Evolutionary conservation across 2,113 vertebrate species (phyloP), one percentile per base, ranked within the genome.

Genomic region (Cebidichthys violaceus): DNA sequence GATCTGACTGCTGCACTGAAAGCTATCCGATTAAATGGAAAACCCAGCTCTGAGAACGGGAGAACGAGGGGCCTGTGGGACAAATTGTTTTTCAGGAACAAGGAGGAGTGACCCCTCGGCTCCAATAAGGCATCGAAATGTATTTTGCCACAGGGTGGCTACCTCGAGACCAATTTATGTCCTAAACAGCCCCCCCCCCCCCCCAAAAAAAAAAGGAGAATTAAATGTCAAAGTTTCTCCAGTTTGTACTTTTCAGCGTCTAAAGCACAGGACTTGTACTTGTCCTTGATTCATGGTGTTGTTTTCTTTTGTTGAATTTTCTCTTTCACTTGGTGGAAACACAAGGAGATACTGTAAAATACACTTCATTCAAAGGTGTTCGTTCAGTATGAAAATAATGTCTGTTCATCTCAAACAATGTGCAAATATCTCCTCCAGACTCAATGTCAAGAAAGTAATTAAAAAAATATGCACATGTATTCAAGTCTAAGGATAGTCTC

Each of bases 81-180:
- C 60, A 55, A 80, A 69, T 71, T 59, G 68, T 71, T 55, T 75
- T 81, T 77, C 13, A 64, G 68, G 64, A 60, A 27, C 47, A 22
- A 39, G 72, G n/a, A 0, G 4, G 22, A 75, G 24, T 60, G 66
- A 73, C 68, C 66, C 33, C 55, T 50, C n/a, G 15, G 15, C 67
- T 82, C 39, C 54, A 78, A 60, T 69, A 29, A 24, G 1, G 52
- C 70, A 22, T 47, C 77, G 50, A 20, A 65, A 70, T 66, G 39
- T 45, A 13, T 79, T 52, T 2, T 11, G 52, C 4, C 18, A 9
- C 60, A 4, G n/a, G 13, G 11, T 1, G 61, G 60, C 14, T 83
- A 47, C 27, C 35, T 55, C 14, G 15, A 74, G 29, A 13, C 15
- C 0, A 27, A 47, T 47, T 35, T 24, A 77, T 45, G 27, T 35